Conservation (phyloP, 2,888 invertebrate genomes). For the Apamea anceps region DNA sequence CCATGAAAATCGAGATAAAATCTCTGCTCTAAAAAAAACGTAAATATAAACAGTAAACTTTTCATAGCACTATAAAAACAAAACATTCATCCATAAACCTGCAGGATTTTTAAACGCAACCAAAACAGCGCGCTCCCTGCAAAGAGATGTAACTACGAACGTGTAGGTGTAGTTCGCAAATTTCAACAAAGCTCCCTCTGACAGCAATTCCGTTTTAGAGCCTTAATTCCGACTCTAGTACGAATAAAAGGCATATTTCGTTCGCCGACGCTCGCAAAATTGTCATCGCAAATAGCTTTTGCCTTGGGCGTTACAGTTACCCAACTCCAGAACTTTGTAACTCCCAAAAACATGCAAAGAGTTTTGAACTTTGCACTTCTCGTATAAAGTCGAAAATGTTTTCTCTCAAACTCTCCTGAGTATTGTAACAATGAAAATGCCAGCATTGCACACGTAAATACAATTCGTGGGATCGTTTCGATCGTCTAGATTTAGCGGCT, state of each 20-base stretch:
- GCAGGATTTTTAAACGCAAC: slow-evolving; percentile 45
- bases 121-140: slow-evolving; percentile 49
- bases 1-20: background rate
- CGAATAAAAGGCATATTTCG: slow-evolving; percentile 91
- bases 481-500: slow-evolving; percentile 79
- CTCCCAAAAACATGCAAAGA: slow-evolving; percentile 55
- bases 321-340: slow-evolving; percentile 66
- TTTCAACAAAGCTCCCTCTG: slow-evolving; percentile 85
- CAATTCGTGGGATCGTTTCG: slow-evolving; percentile 81
- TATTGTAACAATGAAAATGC: slow-evolving; percentile 90
- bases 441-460: slow-evolving; percentile 89
- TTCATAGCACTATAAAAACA: slow-evolving; percentile 13
- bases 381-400: slow-evolving; percentile 63
- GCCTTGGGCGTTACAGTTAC: slow-evolving; percentile 81
- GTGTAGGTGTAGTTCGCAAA: slow-evolving; percentile 84
- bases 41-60: background rate
- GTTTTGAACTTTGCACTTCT: slow-evolving; percentile 63
- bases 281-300: slow-evolving; percentile 90
- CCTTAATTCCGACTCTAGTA: slow-evolving; percentile 88
- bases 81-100: slow-evolving; percentile 28
- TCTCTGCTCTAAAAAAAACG: background rate
- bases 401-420: slow-evolving; percentile 66
- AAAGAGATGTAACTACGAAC: slow-evolving; percentile 64
- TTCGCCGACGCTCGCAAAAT: slow-evolving; percentile 89
- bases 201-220: slow-evolving; percentile 90